A percentile compares a stretch with the other conserved stretches of the same genome.
Conservation (phyloP, 2,888 invertebrate species). For the Danaus chrysippus region DNA sequence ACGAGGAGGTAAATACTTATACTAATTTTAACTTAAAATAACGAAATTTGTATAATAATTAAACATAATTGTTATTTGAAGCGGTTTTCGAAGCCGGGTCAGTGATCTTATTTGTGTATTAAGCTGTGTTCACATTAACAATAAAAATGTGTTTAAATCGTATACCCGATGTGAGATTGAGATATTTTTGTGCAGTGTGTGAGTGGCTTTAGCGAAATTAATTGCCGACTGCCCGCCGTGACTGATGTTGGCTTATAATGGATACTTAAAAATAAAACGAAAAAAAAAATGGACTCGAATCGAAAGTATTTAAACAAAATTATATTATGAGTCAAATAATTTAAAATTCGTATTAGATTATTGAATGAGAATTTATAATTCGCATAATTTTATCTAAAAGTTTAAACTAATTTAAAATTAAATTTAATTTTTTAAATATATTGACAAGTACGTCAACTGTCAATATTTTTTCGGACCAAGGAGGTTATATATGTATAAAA, state of each 20-base stretch:
- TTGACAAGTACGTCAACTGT: no score
- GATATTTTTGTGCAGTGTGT: background rate
- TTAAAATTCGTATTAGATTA: slow-evolving; percentile 64
- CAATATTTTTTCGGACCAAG: no score
- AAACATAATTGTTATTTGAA: no score
- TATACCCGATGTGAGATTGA: background rate
- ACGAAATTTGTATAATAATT: no score
- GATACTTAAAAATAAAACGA: slow-evolving; percentile 18
- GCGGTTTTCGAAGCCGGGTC: no score
- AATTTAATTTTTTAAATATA: no score
- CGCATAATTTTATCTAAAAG: slow-evolving; percentile 22
- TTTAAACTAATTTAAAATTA: no score
- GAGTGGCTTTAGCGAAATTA: slow-evolving; percentile 22
- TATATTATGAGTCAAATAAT: slow-evolving; percentile 42
- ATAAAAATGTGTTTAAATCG: background rate
- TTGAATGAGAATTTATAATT: slow-evolving; percentile 42
- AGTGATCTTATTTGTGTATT: no score
- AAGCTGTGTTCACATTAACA: no score
- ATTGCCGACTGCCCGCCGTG: slow-evolving; percentile 28
- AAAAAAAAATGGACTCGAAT: slow-evolving; percentile 16
- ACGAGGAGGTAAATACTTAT: no score
- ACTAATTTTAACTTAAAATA: no score
- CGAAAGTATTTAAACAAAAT: slow-evolving; percentile 16
- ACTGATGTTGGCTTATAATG: slow-evolving; percentile 20
- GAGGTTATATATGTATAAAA: no score